These are phyloP conservation scores for Luffia ferchaultella DNA, from an alignment of 2,888 invertebrate species.

Conservation along the genomic window DNA sequence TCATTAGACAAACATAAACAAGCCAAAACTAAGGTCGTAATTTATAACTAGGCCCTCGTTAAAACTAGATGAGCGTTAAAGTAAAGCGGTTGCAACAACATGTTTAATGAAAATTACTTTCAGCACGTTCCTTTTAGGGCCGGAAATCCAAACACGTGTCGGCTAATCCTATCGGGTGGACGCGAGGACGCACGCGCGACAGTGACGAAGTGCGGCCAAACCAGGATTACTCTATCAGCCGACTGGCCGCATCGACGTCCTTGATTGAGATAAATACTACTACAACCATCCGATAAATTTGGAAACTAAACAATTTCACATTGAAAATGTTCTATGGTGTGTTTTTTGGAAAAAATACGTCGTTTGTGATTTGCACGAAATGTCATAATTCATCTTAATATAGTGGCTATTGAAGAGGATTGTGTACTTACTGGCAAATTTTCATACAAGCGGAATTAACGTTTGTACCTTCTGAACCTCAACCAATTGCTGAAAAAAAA, in stretches of 20 bases:
- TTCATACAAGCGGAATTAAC: no score
- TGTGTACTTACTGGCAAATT: no score
- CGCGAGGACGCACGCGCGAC: slow-evolving; percentile 18
- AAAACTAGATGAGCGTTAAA: background rate
- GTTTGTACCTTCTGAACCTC: no score
- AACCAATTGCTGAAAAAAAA: no score
- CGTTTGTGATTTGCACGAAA: no score
- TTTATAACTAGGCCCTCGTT: background rate
- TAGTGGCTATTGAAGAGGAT: no score
- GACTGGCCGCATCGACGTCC: slow-evolving; percentile 25
- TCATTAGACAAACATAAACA: background rate
- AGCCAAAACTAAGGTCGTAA: background rate
- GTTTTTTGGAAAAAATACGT: no score
- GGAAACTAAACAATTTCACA: no score
- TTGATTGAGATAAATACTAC: slow-evolving; percentile 42
- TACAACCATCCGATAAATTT: no score
- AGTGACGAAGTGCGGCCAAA: slow-evolving; percentile 32
- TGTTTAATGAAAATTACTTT: background rate
- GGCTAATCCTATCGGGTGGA: slow-evolving; percentile 26
- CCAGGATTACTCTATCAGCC: slow-evolving; percentile 34
- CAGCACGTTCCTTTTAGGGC: slow-evolving; percentile 1
- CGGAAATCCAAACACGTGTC: slow-evolving; percentile 31
- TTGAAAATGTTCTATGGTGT: no score
- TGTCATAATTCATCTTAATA: no score
- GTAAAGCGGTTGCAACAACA: background rate